Evolutionary conservation across 2,797 vertebrate species (phyloP).

Genomic region (Threskiornis aethiopicus): DNA sequence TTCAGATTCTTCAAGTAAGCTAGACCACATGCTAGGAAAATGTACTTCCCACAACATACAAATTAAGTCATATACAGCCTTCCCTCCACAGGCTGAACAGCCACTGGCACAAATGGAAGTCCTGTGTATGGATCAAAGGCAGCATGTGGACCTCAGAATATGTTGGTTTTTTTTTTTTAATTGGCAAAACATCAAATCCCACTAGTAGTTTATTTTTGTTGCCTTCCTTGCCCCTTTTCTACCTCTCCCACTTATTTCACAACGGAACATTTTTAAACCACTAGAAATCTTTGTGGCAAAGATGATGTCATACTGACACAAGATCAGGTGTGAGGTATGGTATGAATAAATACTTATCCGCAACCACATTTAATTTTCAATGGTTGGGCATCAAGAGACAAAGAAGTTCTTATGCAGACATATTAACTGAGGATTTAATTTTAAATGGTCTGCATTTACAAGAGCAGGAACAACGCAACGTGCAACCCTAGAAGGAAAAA

Average conservation of each 20-base stretch:
- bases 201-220: conserved; percentile 61
- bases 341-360: conserved; percentile 72
- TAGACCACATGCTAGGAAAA: conserved; percentile 59
- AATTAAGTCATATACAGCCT: conserved; percentile 57
- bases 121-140: conserved; percentile 58
- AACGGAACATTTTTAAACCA: conserved; percentile 62
- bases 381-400: conserved; percentile 61
- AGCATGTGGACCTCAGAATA: conserved; percentile 46
- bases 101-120: conserved; percentile 50
- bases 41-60: conserved; percentile 56
- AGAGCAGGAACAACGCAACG: conserved; percentile 37
- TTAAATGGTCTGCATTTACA: conserved; percentile 51
- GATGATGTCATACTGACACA: conserved; percentile 66
- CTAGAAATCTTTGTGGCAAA: conserved; percentile 58
- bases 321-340: conserved; percentile 71
- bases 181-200: conserved; percentile 59
- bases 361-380: conserved; percentile 68
- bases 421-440: conserved; percentile 66
- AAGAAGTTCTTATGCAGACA: conserved; percentile 73
- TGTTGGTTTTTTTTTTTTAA: neutral
- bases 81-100: conserved; percentile 27
- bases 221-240: conserved; percentile 49
- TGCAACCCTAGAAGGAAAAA: conserved; percentile 29
- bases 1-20: conserved; percentile 48
- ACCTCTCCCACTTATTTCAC: conserved; percentile 56